Base-by-base conservation (phyloP, 1,140 invertebrate species). In the Colletes gigas region DNA sequence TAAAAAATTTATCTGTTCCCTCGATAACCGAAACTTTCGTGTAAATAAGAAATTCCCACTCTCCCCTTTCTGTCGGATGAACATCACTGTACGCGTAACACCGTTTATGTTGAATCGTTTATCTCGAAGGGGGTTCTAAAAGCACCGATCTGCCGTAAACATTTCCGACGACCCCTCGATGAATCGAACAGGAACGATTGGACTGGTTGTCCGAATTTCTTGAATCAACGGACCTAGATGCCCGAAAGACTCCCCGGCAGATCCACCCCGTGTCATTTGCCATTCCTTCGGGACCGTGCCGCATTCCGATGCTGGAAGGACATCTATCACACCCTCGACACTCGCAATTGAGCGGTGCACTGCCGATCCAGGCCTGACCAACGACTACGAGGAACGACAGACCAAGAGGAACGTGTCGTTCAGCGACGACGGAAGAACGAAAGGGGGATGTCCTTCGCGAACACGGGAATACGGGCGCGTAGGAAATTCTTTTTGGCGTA, bases 401-500 rank as follows among this genome's bases (percentile, higher is more conserved):
- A 81, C 74, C 55, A 65, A 87, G 76, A 87, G 76, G 81, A 80
- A 87, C 84, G 82, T 81, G 83, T 9, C 81, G 77, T 10, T 70
- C 76, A 44, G 72, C 79, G 79, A 80, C 75, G 70, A 21, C 76
- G 79, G 30, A 67, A 70, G 78, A 73, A 78, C 73, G 81, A 78
- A 85, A 79, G 81, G 83, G 78, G 86, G 69, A 69, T 65, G 71
- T 63, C 50, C 39, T 66, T 74, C 68, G 66, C 39, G 62, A 70
- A 72, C n/a, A 62, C 65, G 60, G 60, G 69, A 65, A 78, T 81
- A 86, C 81, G 63, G 77, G 54, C 69, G 72, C 73, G 77, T 78
- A 82, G 78, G 88, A 91, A 93, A 93, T 93, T 93, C 92, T 93
- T 93, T 93, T 93, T 90, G 88, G 83, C 90, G 57, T 84, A 92